These are phyloP conservation scores for Xiphorhynchus elegans DNA, from an alignment of 2,113 vertebrate species.

Conservation along the genomic window DNA sequence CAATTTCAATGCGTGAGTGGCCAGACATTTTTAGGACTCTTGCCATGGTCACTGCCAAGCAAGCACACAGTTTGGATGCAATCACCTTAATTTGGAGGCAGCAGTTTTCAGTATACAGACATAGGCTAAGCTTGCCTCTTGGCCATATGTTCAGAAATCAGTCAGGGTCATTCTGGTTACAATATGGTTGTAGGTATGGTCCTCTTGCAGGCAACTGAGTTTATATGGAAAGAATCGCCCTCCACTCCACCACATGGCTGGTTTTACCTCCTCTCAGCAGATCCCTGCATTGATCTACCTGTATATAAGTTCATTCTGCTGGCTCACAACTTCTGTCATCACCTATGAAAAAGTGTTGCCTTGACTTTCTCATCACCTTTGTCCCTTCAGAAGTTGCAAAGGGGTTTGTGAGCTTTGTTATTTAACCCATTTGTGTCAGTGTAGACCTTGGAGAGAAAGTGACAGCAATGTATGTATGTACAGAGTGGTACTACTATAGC, in stretches of 20 bases:
- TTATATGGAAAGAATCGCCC: not conserved
- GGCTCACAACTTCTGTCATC: not conserved
- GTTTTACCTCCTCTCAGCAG: not conserved
- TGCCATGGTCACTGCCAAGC: not conserved
- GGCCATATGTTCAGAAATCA: not conserved
- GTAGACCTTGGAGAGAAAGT: not conserved
- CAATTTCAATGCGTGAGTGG: not conserved
- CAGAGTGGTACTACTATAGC: not conserved
- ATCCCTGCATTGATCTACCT: not conserved
- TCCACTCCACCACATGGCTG: not conserved
- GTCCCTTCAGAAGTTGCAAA: not conserved
- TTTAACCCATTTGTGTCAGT: not conserved
- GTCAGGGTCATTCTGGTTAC: not conserved
- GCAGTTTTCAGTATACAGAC: not conserved
- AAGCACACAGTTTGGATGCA: not conserved
- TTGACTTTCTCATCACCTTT: not conserved
- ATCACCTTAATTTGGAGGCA: not conserved
- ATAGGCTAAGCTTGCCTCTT: not conserved
- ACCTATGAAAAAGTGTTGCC: not conserved
- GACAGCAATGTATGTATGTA: not conserved
- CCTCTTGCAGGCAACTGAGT: not conserved
- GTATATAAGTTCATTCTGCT: not conserved
- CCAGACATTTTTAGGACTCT: not conserved
- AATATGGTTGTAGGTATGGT: not conserved
- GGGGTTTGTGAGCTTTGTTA: not conserved